These are phyloP conservation scores for Drosophila nigricruria DNA, from an alignment of 2,888 invertebrate genomes.

Conservation along the genomic window DNA sequence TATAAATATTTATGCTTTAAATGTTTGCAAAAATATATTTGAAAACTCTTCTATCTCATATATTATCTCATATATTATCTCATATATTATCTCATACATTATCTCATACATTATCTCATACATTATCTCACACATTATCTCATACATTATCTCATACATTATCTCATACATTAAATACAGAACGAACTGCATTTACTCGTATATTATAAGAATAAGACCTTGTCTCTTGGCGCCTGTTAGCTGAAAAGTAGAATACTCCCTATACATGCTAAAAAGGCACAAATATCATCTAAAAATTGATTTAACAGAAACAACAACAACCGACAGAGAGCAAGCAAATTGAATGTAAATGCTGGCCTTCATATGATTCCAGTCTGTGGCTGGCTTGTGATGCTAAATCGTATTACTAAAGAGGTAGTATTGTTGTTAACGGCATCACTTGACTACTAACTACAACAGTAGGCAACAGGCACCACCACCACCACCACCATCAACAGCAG, in stretches of 20 bases:
- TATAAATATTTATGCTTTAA: too few species aligned
- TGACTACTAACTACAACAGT: neutral
- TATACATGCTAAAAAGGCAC: neutral
- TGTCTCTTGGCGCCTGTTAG: fast-evolving
- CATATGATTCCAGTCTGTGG: conserved; percentile 43
- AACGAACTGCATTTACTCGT: too few species aligned
- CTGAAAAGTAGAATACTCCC: neutral
- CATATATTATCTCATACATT: too few species aligned
- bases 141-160: too few species aligned
- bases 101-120: too few species aligned
- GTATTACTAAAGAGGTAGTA: conserved; percentile 1
- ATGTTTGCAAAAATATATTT: too few species aligned
- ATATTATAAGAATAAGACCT: neutral
- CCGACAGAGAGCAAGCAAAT: neutral
- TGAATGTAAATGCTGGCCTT: conserved; percentile 13
- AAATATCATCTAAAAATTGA: neutral
- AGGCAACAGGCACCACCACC: conserved; percentile 8
- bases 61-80: too few species aligned
- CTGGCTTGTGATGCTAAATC: conserved; percentile 39
- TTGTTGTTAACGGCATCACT: conserved; percentile 2
- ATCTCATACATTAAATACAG: too few species aligned
- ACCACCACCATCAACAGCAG: conserved; percentile 8
- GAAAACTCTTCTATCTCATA: too few species aligned
- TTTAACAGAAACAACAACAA: neutral
- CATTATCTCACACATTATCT: too few species aligned